Base-by-base conservation (phyloP, 2,888 invertebrate species). In the Maniola hyperantus region DNA sequence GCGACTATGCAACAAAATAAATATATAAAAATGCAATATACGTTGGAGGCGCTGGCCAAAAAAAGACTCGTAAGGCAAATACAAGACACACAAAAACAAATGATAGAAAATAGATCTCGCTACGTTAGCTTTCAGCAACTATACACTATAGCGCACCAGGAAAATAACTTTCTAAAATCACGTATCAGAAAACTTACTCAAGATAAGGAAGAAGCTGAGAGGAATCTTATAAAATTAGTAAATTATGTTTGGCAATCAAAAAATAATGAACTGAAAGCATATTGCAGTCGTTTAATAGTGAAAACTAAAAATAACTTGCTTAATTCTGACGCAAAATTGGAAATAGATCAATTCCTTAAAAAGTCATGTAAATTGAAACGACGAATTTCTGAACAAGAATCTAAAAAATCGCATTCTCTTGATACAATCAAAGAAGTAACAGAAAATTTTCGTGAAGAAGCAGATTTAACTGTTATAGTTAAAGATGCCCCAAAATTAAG, bases 1-100 rank as follows among this genome's bases (percentile, higher is more conserved):
- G 74, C 83, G n/a, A 84, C 85, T 42, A 78, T 88, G 62, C 79
- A 81, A 15, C 89, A 90, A 74, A 90, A 89, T 69, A 88, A 86
- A 79, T 83, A 81, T 68, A 80, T 88, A 34, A 79, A 81, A 76
- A 78, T 79, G 75, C 82, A 81, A 66, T 86, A 81, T 72, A 83
- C 88, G 57, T 74, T 87, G 48, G 86, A 89, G 68, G 80, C 68
- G 1, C 75, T 84, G 76, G 83, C 87, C 0, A 90, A 85, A 77
- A 84, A 80, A 62, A 80, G 87, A 74, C 79, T 89, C 1, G 69
- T 76, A 11, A 76, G 75, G 53, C 76, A 86, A 48, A 80, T 87
- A 26, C 85, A 88, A 73, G 80, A 82, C 13, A 80, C 82, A 0
- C 81, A 88, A 58, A 84, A 80, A 70, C 72, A 81, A 73, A 81